Evolutionary conservation across 1,140 invertebrate genomes (phyloP).

Genomic region (Sweltsa coloradensis): DNA sequence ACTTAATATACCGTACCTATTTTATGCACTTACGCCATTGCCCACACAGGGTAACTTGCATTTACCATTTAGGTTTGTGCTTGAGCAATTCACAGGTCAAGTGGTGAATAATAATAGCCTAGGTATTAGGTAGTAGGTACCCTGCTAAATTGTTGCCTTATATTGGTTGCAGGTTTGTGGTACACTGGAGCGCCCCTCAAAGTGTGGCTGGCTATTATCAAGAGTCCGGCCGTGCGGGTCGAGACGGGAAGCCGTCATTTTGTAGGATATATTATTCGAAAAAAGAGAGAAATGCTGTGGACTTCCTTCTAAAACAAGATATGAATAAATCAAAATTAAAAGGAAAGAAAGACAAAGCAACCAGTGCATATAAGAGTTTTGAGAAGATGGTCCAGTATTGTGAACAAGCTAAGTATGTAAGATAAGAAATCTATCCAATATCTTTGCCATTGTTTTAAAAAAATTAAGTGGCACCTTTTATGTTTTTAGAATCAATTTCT

Average conservation of each 20-base stretch:
- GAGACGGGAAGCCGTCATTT: conserved; percentile 42
- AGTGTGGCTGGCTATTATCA: conserved; percentile 50
- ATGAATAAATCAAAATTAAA: conserved; percentile 39
- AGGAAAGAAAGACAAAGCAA: conserved; percentile 39
- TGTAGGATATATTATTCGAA: conserved; percentile 63
- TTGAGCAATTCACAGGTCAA: too few species aligned
- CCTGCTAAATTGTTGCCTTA: conserved; percentile 8
- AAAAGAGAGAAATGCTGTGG: conserved; percentile 62
- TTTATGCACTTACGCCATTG: too few species aligned
- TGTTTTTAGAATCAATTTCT: too few species aligned
- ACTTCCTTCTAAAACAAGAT: conserved; percentile 64
- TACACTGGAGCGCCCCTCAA: conserved; percentile 87
- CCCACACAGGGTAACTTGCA: too few species aligned
- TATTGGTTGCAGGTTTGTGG: conserved; percentile 71
- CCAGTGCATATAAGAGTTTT: conserved; percentile 54
- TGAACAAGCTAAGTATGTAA: conserved; percentile 48
- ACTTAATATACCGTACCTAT: too few species aligned
- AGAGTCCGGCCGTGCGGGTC: conserved; percentile 49
- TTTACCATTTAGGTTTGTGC: background rate
- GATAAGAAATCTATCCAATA: too few species aligned
- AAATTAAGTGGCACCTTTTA: too few species aligned
- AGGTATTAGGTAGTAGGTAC: background rate
- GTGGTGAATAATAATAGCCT: conserved; percentile 5
- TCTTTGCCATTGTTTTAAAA: too few species aligned
- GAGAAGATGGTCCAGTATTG: conserved; percentile 61